Evolutionary conservation across 2,113 vertebrate genomes (phyloP).

Genomic region (Callaeas wilsoni): DNA sequence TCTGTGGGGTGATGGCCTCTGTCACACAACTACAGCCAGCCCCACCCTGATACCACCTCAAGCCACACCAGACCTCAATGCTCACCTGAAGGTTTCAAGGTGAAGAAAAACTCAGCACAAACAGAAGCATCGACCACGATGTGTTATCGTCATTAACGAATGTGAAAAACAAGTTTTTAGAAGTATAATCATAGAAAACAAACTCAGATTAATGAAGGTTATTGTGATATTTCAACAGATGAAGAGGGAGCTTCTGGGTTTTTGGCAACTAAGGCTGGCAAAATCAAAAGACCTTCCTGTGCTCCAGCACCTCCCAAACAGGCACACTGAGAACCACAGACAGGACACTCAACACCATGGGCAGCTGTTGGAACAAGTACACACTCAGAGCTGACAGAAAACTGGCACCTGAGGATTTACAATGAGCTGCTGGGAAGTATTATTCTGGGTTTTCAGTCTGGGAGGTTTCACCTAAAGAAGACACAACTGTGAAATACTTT

Average conservation of each 20-base stretch:
- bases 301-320: neutral
- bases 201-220: neutral
- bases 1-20: neutral
- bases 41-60: neutral
- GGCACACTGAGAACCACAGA: accelerated
- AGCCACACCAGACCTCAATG: neutral
- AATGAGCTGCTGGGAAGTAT: neutral
- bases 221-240: neutral
- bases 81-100: neutral
- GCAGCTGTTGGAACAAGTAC: neutral
- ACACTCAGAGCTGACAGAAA: neutral
- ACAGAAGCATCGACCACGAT: neutral
- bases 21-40: neutral
- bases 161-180: neutral
- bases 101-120: neutral
- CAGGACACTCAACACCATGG: accelerated
- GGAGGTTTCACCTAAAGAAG: neutral
- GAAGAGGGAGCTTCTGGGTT: neutral
- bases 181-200: neutral
- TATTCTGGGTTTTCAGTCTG: neutral
- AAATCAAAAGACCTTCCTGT: neutral
- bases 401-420: neutral
- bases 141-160: neutral
- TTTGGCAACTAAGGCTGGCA: neutral
- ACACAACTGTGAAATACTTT: neutral